Base-by-base conservation (phyloP, 2,797 vertebrate genomes). In the Centroberyx gerrardi region DNA sequence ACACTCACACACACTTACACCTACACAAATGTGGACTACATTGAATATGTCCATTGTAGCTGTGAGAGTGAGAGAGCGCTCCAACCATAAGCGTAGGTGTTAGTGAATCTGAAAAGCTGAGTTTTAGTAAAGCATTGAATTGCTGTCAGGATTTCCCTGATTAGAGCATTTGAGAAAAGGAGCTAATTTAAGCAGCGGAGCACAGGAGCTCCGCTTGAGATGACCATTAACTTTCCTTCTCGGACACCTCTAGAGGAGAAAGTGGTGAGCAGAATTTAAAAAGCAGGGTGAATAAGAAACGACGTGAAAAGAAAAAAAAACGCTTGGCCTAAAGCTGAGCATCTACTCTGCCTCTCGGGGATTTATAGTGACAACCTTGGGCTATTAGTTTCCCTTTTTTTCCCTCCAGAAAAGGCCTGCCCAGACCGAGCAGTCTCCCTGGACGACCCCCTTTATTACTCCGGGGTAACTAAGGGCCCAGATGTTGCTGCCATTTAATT, bases 361-460 rank as follows among this genome's bases (percentile, higher is more conserved):
- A 90, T 90, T 87, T 81, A 91, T 64, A 71, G 74, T 44, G 75
- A 81, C 82, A 92, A 82, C 12, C 75, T 5, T 62, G 65, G 71
- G 66, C 80, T 79, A 77, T 90, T 87, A 63, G 83, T 90, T 87
- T 58, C 49, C 74, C 66, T 13, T 53, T 68, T 81, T 71, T 53
- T 31, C 31, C 29, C 48, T 54, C 15, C 36, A 76, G 62, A 76
- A 73, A 75, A 74, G 33, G 10, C 59, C 72, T 55, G 66, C 48
- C 63, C 59, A 80, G 67, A 82, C 29, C 53, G 72, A 61, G 63
- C 63, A 12, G 81, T 84, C 85, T 85, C 90, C 69, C 62, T 2
- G 62, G 88, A 85, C 31, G 1, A 78, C 66, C 64, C 71, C 49
- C 62, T 88, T 87, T 82, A 84, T 81, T 75, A 58, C 69, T 59